Evolutionary conservation across 1,140 invertebrate species (phyloP), one percentile per base, ranked within the genome.

Genomic region (Hycleus phaleratus): DNA sequence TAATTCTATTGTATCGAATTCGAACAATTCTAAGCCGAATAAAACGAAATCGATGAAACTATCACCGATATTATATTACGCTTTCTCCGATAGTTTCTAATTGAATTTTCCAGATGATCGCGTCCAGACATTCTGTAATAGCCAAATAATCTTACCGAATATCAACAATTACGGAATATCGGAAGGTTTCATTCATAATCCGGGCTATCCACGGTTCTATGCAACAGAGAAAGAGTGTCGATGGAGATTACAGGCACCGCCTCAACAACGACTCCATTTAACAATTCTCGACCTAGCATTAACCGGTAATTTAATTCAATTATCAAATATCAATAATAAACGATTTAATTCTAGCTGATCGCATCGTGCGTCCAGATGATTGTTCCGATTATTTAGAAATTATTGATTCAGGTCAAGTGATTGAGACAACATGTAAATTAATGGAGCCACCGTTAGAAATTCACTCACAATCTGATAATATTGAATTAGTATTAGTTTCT

Each of bases 121-220:
- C 43, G 57, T 67, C 7, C 69, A 76, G 3, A 77, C 77, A 59
- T 80, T 78, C 62, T 83, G 81, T 70, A 81, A 81, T 60, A 71
- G 74, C 7, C 75, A 79, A 45, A 75, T 82, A 24, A 52, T 60
- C 2, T 69, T 78, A 3, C 69, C 32, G 59, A 61, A 67, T 4
- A 71, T 73, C 26, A 76, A 74, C 56, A 75, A 74, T 56, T 74
- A 77, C 59, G 56, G 54, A 26, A 32, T 60, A 10, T 65, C 68
- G 7, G 68, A 73, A 40, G 83, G 82, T 1, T 83, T 82, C 68
- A 75, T 83, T 26, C 74, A 78, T 12, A 82, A 78, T 51, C 81
- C 82, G 0, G 82, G 82, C 1, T 85, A 84, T 70, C 82, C 83
- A 0, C 75, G 79, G 64, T 84, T 77, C 71, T 84, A 84, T 66